Evolutionary conservation across 2,888 invertebrate genomes (phyloP), one percentile per base, ranked within the genome.

Genomic region (Metellina segmentata): DNA sequence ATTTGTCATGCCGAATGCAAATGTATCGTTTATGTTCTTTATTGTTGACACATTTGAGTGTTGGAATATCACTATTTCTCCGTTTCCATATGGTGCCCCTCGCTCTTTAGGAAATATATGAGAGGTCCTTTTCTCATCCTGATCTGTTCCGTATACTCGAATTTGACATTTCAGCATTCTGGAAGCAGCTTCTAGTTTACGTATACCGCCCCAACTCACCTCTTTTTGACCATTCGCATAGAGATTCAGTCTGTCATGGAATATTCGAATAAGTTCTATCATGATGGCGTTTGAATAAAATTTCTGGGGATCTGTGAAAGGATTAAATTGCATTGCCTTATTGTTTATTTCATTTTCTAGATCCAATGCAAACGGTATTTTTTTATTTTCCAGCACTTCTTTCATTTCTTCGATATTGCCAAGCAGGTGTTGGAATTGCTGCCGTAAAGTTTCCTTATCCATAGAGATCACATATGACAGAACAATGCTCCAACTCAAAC

Each of bases 161-260:
- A 89, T 72, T 6, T 13, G 34, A 20, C 82, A 83, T 52, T 83
- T 19, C 0, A 89, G 89, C 49, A 89, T 75, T 52, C 70, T 8
- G 0, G 89, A 19, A 53, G 78, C 77, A 48, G 89, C 82, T n/a
- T 77, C 51, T 16, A 89, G n/a, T 61, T 83, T 89, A 6, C 34
- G 52, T 7, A 49, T 9, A 71, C 83, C 69, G 11, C 51, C 11
- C 77, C 82, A 78, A 0, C 70, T 70, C 70, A 7, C 20, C 34
- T 70, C 7, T 71, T 48, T 9, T 20, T 71, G 16, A 1, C 0
- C 1, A 11, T 48, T n/a, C 34, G 77, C 70, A 6, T 16, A 53
- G 0, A 52, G 74, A 19, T 83, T 89, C 0, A 89, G 71, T 11
- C 78, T 77, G 16, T 83, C n/a, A n/a, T 77, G 11, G 52, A 83